Percentiles rank a stretch among this genome's conserved stretches.
Conservation (phyloP, 2,113 vertebrate genomes). For the Heloderma charlesbogerti region DNA sequence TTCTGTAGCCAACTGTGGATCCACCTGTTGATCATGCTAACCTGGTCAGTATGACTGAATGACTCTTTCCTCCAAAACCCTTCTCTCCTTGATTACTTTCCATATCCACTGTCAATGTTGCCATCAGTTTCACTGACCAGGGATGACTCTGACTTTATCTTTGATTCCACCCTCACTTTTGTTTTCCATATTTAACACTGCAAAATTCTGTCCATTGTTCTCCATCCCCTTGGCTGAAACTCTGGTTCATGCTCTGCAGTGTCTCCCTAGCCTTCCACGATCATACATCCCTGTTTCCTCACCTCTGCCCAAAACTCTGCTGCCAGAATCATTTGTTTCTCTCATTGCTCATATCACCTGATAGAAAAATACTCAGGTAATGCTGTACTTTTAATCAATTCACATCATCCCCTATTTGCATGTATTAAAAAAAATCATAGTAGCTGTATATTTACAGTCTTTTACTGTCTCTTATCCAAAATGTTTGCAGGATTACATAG, state of each 20-base stretch:
- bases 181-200: not conserved
- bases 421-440: not conserved
- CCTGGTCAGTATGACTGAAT: not conserved
- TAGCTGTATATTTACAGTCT: not conserved
- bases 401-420: not conserved
- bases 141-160: not conserved
- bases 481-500: not conserved
- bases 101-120: no score
- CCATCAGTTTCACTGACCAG: not conserved
- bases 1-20: no score
- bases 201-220: not conserved
- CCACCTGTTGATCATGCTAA: no score
- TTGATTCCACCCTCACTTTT: not conserved
- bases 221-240: not conserved
- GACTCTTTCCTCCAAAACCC: not conserved
- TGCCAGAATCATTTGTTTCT: not conserved
- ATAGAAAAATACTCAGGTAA: not conserved
- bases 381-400: not conserved
- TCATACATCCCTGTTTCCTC: not conserved
- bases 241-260: not conserved
- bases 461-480: not conserved
- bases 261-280: not conserved
- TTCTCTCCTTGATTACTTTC: not conserved
- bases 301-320: not conserved
- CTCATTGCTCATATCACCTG: not conserved